Conservation (phyloP, 1,140 invertebrate species). For the Sipha flava region DNA sequence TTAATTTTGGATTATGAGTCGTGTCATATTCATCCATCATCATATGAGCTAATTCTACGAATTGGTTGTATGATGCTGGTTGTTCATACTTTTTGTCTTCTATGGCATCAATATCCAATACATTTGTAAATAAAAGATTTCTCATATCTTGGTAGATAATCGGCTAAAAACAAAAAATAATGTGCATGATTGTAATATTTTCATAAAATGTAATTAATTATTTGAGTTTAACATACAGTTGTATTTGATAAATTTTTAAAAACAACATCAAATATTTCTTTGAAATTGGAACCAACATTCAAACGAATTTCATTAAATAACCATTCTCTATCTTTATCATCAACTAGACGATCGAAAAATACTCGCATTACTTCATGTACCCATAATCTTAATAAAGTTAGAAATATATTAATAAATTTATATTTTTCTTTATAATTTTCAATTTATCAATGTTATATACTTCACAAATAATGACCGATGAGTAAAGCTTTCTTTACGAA, state of each 20-base stretch:
- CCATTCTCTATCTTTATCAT: constrained; percentile 64
- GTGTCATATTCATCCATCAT: constrained; percentile 80
- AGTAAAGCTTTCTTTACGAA: constrained; percentile 67
- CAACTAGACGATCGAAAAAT: constrained; percentile 80
- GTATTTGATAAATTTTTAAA: constrained; percentile 46
- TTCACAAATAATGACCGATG: constrained; percentile 45
- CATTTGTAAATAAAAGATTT: constrained; percentile 78
- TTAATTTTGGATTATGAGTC: constrained; percentile 77
- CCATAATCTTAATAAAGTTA: too few relatives aligned
- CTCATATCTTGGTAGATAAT: constrained; percentile 65
- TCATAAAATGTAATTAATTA: too few relatives aligned
- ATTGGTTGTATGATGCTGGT: constrained; percentile 61
- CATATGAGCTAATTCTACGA: constrained; percentile 55
- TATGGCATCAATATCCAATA: constrained; percentile 71
- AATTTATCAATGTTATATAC: constrained; percentile 35
- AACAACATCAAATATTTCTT: constrained; percentile 57
- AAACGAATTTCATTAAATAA: constrained; percentile 60
- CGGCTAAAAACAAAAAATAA: constrained; percentile 34
- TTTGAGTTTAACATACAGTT: neutral
- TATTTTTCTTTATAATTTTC: neutral
- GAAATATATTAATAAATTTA: neutral
- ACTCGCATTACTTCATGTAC: constrained; percentile 83
- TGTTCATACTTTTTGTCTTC: constrained; percentile 76
- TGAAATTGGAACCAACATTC: constrained; percentile 59
- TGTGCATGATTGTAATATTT: neutral